phyloP scores from a whole-genome alignment of 2,113 vertebrate genomes.

The Oxyruncus cristatus region DNA sequence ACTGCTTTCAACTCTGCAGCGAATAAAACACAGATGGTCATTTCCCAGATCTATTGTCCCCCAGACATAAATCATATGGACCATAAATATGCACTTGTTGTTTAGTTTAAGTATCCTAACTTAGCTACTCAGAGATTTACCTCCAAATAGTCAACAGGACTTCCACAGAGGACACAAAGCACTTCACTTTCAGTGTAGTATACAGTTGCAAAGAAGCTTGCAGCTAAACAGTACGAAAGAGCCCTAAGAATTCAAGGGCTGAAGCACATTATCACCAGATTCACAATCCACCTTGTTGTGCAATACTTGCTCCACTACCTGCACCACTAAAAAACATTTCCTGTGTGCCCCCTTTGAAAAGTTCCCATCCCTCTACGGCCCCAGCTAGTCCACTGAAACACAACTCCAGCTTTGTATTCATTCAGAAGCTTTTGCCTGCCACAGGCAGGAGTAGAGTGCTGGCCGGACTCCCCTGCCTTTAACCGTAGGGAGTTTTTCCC shows the following conservation, averaged over 20 bases:
- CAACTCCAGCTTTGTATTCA: background rate
- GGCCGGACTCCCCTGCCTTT: background rate
- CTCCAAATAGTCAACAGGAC: background rate
- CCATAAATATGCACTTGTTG: background rate
- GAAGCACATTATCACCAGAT: background rate
- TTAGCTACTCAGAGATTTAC: background rate
- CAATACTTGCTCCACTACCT: background rate
- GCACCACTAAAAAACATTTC: background rate
- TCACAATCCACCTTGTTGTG: background rate
- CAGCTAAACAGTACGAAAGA: background rate
- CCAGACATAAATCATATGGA: background rate
- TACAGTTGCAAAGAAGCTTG: background rate
- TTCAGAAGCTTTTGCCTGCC: background rate
- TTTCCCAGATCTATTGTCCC: background rate
- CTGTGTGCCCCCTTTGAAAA: background rate
- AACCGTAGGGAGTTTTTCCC: background rate
- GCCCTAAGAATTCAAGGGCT: background rate
- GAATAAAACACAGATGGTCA: background rate
- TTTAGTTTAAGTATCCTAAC: background rate
- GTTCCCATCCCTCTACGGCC: background rate
- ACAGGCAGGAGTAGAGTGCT: background rate
- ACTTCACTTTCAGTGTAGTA: background rate
- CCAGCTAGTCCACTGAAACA: background rate
- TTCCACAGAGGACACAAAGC: background rate
- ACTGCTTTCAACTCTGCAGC: background rate